phyloP scores from a whole-genome alignment of 2,113 vertebrate species.

The Onychostruthus taczanowskii region DNA sequence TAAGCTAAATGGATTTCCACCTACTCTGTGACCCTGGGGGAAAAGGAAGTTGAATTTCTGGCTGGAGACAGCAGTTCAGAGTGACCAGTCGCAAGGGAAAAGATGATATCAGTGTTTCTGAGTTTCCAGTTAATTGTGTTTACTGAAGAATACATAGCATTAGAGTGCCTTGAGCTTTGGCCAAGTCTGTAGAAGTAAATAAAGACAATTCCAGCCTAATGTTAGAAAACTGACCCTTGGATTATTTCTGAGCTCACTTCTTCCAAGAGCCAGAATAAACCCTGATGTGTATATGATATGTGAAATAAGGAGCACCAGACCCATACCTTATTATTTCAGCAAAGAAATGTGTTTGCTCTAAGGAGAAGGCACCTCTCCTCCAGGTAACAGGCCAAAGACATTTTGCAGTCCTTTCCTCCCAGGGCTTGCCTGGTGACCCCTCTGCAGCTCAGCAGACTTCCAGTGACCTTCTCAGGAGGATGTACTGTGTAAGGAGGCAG shows the following conservation, averaged over 20 bases:
- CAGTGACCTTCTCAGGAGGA: not conserved
- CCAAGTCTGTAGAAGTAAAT: constrained; percentile 50
- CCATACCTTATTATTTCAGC: not conserved
- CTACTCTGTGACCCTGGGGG: not conserved
- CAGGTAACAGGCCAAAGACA: not conserved
- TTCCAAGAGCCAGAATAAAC: not conserved
- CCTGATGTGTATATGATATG: not conserved
- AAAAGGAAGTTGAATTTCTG: constrained; percentile 1
- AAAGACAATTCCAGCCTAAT: constrained; percentile 37
- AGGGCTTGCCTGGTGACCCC: not conserved
- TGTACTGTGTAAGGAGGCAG: not conserved
- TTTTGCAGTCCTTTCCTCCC: not conserved
- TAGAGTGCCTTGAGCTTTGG: constrained; percentile 17
- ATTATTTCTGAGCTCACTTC: constrained; percentile 39
- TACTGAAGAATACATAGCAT: constrained; percentile 27
- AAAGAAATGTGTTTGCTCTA: not conserved
- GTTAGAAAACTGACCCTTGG: constrained; percentile 29
- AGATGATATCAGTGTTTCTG: constrained; percentile 28
- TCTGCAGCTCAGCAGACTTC: not conserved
- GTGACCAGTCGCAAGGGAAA: constrained; percentile 19
- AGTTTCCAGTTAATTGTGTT: constrained; percentile 54
- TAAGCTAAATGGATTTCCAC: not conserved
- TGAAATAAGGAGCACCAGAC: not conserved
- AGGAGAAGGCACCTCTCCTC: not conserved
- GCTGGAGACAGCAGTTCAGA: not conserved